A percentile compares a stretch with the other conserved stretches of the same genome.
phyloP scores from a whole-genome alignment of 2,113 vertebrate species.

The Neogobius melanostomus region DNA sequence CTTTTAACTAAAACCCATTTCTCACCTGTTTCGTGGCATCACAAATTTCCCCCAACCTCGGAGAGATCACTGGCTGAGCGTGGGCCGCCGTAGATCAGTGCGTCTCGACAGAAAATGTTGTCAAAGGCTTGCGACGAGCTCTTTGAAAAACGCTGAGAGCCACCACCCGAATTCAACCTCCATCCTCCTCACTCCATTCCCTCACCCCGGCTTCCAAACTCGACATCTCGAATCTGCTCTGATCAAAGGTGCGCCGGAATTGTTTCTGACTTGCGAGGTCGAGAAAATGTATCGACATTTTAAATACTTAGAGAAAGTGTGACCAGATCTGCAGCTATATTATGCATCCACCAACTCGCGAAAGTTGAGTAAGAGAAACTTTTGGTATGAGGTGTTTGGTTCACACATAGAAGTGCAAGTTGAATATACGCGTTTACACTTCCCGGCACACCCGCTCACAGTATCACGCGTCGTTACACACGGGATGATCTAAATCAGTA shows the following conservation, averaged over 20 bases:
- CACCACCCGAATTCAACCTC: slow-evolving; percentile 45
- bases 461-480: slow-evolving; percentile 22
- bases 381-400: slow-evolving; percentile 7
- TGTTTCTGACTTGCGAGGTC: slow-evolving; percentile 44
- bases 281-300: slow-evolving; percentile 27
- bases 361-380: slow-evolving; percentile 33
- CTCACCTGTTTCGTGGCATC: slow-evolving; percentile 26
- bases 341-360: slow-evolving; percentile 19
- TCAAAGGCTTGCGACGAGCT: slow-evolving; percentile 55
- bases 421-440: neutral
- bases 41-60: slow-evolving; percentile 37
- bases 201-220: slow-evolving; percentile 15
- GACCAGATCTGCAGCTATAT: neutral
- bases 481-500: slow-evolving; percentile 36
- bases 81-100: slow-evolving; percentile 50
- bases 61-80: slow-evolving; percentile 39
- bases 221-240: slow-evolving; percentile 16
- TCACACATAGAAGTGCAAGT: slow-evolving; percentile 26
- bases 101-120: slow-evolving; percentile 41
- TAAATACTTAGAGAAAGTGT: slow-evolving; percentile 18
- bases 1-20: slow-evolving; percentile 3
- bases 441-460: slow-evolving; percentile 13
- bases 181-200: slow-evolving; percentile 14
- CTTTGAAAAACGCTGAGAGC: slow-evolving; percentile 63
- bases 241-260: slow-evolving; percentile 49